Conservation (phyloP, 2,888 invertebrate genomes). For the Siphonodentalium dalli region DNA sequence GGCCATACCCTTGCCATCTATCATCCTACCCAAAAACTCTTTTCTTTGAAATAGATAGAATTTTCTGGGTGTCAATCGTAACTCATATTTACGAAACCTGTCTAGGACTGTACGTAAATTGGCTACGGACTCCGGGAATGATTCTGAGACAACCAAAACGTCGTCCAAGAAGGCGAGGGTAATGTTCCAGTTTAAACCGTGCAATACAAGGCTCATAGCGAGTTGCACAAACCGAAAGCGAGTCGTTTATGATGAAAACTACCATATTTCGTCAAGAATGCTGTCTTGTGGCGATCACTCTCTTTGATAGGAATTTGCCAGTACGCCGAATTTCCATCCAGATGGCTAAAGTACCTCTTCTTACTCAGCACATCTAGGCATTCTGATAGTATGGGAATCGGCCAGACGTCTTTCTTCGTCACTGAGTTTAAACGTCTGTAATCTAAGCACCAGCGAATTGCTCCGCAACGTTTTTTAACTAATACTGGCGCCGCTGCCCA, state of each 20-base stretch:
- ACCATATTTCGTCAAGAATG: conserved; percentile 26
- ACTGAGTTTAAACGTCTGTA: too few species aligned
- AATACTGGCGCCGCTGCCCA: too few species aligned
- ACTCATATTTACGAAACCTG: background rate
- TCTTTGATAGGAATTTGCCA: too few species aligned
- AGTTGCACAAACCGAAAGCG: conserved; percentile 25
- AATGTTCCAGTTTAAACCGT: conserved; percentile 16
- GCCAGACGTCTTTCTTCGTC: too few species aligned
- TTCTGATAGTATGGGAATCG: too few species aligned
- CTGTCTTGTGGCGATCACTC: conserved; percentile 23
- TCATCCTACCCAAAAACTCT: background rate
- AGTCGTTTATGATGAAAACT: conserved; percentile 25
- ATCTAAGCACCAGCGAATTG: too few species aligned
- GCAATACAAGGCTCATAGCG: conserved; percentile 17
- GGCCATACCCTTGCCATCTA: background rate
- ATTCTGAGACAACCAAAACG: conserved; percentile 17
- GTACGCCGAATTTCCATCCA: too few species aligned
- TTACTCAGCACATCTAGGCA: too few species aligned
- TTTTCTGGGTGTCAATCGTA: conserved; percentile 20
- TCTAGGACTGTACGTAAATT: conserved; percentile 11
- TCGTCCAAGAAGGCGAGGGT: conserved; percentile 26
- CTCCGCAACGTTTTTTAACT: too few species aligned
- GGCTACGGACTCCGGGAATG: conserved; percentile 3
- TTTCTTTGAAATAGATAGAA: background rate
- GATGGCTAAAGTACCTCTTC: too few species aligned